Evolutionary conservation across 2,113 vertebrate species (phyloP), one percentile per base, ranked within the genome.

Genomic region (Tachycineta bicolor): DNA sequence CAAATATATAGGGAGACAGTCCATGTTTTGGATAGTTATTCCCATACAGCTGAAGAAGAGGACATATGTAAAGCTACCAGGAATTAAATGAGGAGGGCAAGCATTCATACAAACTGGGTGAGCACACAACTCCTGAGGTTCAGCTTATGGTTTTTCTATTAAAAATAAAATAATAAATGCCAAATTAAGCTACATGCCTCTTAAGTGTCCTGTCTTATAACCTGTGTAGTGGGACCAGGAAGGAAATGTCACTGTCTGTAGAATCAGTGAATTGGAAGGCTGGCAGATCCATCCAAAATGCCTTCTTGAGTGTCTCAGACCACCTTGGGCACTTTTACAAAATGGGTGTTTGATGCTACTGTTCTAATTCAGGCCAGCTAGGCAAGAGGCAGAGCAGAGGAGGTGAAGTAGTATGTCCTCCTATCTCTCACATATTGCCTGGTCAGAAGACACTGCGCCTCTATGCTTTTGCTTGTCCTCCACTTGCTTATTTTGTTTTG

Each of bases 41-140:
- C 43, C 56, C 18, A 49, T 26, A 37, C 6, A 58, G 2, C 2
- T 1, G 0, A 60, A 56, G 31, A 76, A 56, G 25, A 74, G 8
- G 26, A n/a, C 50, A 41, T 17, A 26, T 0, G 0, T 34, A 69
- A 84, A 78, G 1, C 6, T 70, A 15, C 7, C 31, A 50, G 20
- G 4, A 16, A 22, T 83, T 73, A 79, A 83, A 65, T 20, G 7
- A 11, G 25, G 62, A 41, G 9, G 20, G 19, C 49, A 85, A 87
- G 46, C 15, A 28, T 50, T 76, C 12, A 17, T 29, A n/a, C 10
- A 49, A 28, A 69, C 46, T 11, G 43, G 14, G 20, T 78, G 59
- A 17, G 19, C 5, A 33, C 8, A 22, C 5, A 39, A 13, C 31
- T 93, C 39, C 33, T 31, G 23, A 67, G 16, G 11, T 63, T 65